phyloP scores from a whole-genome alignment of 1,140 invertebrate genomes.

The Charaxes varanes region DNA sequence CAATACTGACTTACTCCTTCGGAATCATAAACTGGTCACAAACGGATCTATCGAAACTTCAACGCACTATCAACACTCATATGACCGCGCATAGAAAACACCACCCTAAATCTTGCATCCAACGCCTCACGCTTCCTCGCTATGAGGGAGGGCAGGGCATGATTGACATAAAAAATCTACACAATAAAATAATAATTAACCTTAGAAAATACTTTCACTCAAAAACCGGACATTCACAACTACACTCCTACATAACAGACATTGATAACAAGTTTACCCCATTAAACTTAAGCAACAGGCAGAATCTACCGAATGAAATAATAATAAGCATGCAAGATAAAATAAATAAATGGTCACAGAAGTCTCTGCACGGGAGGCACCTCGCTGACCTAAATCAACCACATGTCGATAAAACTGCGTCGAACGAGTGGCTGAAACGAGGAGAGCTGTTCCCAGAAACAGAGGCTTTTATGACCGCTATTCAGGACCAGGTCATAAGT shows the following conservation, averaged over 20 bases:
- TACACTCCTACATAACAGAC: not conserved
- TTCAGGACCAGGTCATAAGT: conserved; percentile 7
- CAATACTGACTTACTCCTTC: conserved; percentile 13
- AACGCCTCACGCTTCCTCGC: conserved; percentile 7
- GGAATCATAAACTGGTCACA: conserved; percentile 5
- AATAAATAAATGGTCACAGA: not conserved
- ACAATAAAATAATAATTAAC: conserved; percentile 6
- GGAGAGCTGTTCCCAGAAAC: conserved; percentile 9
- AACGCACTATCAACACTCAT: conserved; percentile 1
- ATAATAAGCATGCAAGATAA: not conserved
- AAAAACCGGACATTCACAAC: not conserved
- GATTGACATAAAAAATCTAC: conserved; percentile 11
- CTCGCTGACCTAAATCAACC: not conserved
- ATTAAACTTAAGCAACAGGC: not conserved
- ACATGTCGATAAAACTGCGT: conserved; percentile 3
- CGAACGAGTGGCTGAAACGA: conserved; percentile 1
- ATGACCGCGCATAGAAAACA: conserved; percentile 11
- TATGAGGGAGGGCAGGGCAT: conserved; percentile 7
- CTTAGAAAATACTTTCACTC: conserved; percentile 9
- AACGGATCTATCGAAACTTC: conserved; percentile 8
- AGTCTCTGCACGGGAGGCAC: conserved; percentile 9
- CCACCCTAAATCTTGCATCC: conserved; percentile 6
- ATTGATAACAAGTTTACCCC: not conserved
- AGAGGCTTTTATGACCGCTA: not conserved
- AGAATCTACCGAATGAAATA: not conserved